Base-by-base conservation (phyloP, 2,113 vertebrate genomes). In the Chionis minor region DNA sequence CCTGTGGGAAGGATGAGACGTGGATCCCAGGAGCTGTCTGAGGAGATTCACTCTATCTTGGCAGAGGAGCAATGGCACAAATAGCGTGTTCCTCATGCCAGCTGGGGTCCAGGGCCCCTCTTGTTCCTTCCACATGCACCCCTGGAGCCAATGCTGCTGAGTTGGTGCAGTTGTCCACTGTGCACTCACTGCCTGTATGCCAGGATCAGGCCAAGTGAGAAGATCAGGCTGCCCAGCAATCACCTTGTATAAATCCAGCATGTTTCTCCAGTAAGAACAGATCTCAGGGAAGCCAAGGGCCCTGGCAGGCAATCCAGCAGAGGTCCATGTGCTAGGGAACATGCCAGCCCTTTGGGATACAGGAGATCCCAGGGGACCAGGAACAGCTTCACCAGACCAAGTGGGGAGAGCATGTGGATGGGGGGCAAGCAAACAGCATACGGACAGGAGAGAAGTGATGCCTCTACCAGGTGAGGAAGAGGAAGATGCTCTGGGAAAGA, bases 101-200 rank as follows among this genome's bases (percentile, higher is more conserved):
- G 5, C 6, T 78, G 32, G 7, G 3, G 24, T 66, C 51, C 47
- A 81, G 47, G 78, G 5, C 38, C 55, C 21, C n/a, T 58, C 56
- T 74, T 13, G 3, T 21, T 95, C 7, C 51, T 24, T 35, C 16
- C 51, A 33, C 42, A 15, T 4, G 26, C 21, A 3, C 14, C 24
- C 11, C 24, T 58, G 30, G 27, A 35, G 13, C 18, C 56, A 40
- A 7, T 33, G 7, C 2, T 38, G 6, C 9, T 45, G 40, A 49
- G 30, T 7, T 1, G 3, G 12, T 21, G 15, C 2, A 1, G 10
- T 1, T 71, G 45, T 27, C 26, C 47, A 30, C 45, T 56, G 28
- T 10, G 8, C 17, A 27, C 5, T 23, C 0, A 1, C 10, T 27
- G 30, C 8, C 61, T 26, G 0, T 5, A 6, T 32, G 6, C 30